A percentile compares a stretch with the other conserved stretches of the same genome.
Conservation (phyloP, 2,888 invertebrate species). For the Drosophila mimica region DNA sequence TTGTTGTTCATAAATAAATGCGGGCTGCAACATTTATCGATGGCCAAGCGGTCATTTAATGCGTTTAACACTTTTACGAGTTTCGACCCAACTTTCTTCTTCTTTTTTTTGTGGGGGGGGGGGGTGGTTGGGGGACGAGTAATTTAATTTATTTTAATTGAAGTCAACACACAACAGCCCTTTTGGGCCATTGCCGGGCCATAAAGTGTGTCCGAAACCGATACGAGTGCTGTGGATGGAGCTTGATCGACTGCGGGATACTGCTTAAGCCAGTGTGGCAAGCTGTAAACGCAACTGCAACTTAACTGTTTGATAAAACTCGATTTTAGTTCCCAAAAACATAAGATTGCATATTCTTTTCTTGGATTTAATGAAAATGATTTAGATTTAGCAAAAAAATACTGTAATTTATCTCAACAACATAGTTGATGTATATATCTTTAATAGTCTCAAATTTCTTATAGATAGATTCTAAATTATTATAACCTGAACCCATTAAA, state of each 20-base stretch:
- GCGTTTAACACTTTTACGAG: constrained; percentile 62
- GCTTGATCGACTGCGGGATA: neutral
- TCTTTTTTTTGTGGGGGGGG: neutral
- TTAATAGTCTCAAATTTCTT: neutral
- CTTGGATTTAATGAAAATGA: too few species aligned
- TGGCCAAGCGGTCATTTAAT: constrained; percentile 48
- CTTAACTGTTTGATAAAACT: neutral
- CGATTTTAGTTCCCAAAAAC: neutral
- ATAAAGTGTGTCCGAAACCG: constrained; percentile 48
- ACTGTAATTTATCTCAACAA: neutral
- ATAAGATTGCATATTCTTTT: too few species aligned
- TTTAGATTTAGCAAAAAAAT: too few species aligned
- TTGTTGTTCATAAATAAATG: constrained; percentile 71
- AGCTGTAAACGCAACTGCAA: neutral
- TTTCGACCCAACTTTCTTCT: constrained; percentile 1
- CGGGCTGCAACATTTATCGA: constrained; percentile 57
- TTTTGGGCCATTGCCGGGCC: constrained; percentile 33
- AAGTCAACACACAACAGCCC: constrained; percentile 34
- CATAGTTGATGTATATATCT: neutral
- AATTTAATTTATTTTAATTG: constrained; percentile 75
- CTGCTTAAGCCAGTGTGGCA: neutral
- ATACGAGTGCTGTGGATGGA: neutral
- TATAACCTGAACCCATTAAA: neutral
- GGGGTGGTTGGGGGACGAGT: constrained; percentile 1
- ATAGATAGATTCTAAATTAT: neutral